Percentiles rank a stretch among this genome's conserved stretches.
Conservation (phyloP, 2,797 vertebrate species). For the Bucorvus abyssinicus region DNA sequence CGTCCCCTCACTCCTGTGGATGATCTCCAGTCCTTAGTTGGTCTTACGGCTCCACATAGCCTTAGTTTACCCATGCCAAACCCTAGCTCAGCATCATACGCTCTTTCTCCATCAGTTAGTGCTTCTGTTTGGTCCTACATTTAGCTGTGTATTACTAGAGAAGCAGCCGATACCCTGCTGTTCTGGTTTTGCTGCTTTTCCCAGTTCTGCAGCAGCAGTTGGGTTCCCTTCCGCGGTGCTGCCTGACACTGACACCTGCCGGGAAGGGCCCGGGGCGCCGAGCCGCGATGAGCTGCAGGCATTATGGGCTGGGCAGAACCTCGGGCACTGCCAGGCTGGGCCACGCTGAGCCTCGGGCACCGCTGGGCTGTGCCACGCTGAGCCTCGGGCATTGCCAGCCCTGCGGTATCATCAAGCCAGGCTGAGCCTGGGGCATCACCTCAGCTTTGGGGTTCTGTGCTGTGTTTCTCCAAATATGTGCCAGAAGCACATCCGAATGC, state of each 20-base stretch:
- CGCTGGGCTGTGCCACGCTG: background rate
- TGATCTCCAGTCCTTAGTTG: background rate
- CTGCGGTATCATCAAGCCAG: background rate
- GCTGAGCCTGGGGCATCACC: background rate
- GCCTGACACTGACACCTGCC: constrained; percentile 61
- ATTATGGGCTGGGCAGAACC: background rate
- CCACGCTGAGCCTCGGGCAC: background rate
- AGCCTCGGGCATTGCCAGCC: background rate
- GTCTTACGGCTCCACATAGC: background rate
- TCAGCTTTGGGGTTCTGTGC: background rate
- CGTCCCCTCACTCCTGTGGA: background rate
- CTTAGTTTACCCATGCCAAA: background rate
- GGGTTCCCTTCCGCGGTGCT: background rate
- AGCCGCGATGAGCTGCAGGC: background rate
- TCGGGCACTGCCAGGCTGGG: background rate
- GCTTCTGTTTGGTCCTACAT: background rate
- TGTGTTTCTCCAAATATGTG: background rate
- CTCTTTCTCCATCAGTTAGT: background rate
- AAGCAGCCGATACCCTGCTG: background rate
- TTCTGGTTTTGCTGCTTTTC: too few relatives aligned
- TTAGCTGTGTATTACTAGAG: too few relatives aligned
- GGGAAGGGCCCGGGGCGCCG: background rate
- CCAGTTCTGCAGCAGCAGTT: too few relatives aligned
- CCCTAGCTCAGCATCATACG: background rate
- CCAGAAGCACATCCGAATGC: background rate